Conservation (phyloP, 2,888 invertebrate genomes). For the Cryptops parisi region DNA sequence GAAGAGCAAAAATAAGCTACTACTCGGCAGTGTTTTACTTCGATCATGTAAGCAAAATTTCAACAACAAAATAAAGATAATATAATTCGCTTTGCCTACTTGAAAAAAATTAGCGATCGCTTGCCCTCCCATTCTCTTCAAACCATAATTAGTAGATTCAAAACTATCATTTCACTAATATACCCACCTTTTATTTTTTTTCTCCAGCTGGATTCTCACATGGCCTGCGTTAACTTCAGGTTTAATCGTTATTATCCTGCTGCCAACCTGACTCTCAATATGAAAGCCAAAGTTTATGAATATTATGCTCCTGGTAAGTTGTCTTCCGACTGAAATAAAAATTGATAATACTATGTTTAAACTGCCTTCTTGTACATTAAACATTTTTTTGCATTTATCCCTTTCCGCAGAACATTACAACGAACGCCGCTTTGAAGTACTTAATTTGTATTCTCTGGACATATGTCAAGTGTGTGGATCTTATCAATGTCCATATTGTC, state of each 20-base stretch:
- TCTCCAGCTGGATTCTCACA: slow-evolving; percentile 29
- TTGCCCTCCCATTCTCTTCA: too few relatives aligned
- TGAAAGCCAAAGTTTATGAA: slow-evolving; percentile 34
- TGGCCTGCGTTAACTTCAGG: slow-evolving; percentile 33
- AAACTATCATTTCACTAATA: too few relatives aligned
- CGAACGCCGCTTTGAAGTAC: slow-evolving; percentile 76
- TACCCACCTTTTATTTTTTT: slow-evolving; percentile 4
- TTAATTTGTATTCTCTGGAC: slow-evolving; percentile 70
- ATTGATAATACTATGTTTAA: too few relatives aligned
- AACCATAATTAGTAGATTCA: too few relatives aligned
- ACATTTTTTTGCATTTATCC: slow-evolving; percentile 12
- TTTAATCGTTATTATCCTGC: slow-evolving; percentile 36
- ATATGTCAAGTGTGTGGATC: slow-evolving; percentile 91
- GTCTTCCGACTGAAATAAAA: too few relatives aligned
- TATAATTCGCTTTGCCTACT: too few relatives aligned
- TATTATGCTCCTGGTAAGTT: slow-evolving; percentile 38
- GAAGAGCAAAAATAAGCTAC: slow-evolving; percentile 66
- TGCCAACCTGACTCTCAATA: slow-evolving; percentile 35
- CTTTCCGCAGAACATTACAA: slow-evolving; percentile 65
- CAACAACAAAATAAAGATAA: not conserved
- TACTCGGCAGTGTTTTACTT: slow-evolving; percentile 84
- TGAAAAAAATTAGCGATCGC: too few relatives aligned
- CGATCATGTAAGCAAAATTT: slow-evolving; percentile 54
- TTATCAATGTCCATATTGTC: slow-evolving; percentile 81
- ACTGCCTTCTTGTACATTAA: too few relatives aligned